Base-by-base conservation (phyloP, 1,140 invertebrate species). In the Zaprionus ghesquierei region DNA sequence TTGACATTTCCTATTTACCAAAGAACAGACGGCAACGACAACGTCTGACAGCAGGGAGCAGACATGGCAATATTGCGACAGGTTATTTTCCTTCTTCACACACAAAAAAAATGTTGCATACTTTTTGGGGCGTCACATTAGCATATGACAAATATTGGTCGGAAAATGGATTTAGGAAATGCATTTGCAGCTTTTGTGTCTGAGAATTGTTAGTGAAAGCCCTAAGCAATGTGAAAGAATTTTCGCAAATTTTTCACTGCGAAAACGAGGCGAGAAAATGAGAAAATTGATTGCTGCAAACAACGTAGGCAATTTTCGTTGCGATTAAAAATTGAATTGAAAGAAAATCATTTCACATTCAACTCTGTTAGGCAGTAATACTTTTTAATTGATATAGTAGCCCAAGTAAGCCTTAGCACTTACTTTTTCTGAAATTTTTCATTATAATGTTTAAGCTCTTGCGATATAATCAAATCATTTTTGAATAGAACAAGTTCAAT, bases 1-100 rank as follows among this genome's bases (percentile, higher is more conserved):
- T 86, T 89, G 82, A 73, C 84, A 79, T 79, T 87, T 87, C 77
- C 78, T 81, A 87, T 85, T 87, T 85, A 63, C 82, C 61, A 51
- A 10, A 38, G 49, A 50, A 66, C 71, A 50, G 20, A 38, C 59
- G n/a, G 35, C 35, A 41, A 6, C 23, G 18, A 15, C 31, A 55
- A 49, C 68, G 51, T 23, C 51, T 31, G 10, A 27, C 60, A 35
- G 33, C 27, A 35, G 58, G 54, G 61, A 27, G 6, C n/a, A 66
- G 41, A 69, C 72, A 79, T 63, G 61, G 69, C 64, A 58, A 44
- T 55, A 53, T 74, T 74, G 69, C 69, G 81, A 86, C 81, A 86
- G 69, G 69, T 77, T 86, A 86, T 85, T 86, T 80, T 85, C 44
- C 50, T 27, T 58, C 51, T 69, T 62, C 33, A 35, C 68, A 31